Percentiles rank a stretch among this genome's conserved stretches.
phyloP scores from a whole-genome alignment of 2,113 vertebrate genomes.

The Ictidomys tridecemlineatus region DNA sequence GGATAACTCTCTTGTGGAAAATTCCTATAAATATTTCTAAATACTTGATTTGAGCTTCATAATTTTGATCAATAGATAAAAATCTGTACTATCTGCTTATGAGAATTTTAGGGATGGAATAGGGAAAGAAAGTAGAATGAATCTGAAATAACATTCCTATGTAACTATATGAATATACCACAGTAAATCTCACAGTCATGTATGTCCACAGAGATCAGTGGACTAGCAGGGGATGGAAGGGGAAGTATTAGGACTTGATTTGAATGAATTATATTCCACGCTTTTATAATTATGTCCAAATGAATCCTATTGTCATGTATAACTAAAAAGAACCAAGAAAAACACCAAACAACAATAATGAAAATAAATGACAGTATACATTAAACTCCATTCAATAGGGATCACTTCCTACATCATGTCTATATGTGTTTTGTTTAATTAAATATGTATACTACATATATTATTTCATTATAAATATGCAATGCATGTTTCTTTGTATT shows the following conservation, averaged over 20 bases:
- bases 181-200: no score
- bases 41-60: conserved; percentile 33
- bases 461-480: neutral
- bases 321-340: no score
- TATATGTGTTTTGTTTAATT: conserved; percentile 15
- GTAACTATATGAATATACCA: no score
- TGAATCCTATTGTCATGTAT: no score
- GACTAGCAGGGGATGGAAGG: no score
- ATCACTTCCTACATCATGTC: neutral
- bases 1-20: neutral
- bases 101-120: neutral
- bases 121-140: no score
- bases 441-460: neutral
- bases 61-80: conserved; percentile 45
- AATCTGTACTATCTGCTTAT: conserved; percentile 11
- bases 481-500: neutral
- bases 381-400: neutral
- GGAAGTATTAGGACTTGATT: no score
- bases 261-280: no score
- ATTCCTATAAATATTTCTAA: conserved; percentile 57
- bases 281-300: no score
- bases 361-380: neutral
- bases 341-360: no score
- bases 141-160: no score
- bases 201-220: no score